These are phyloP conservation scores for Calidris pygmaea DNA, from an alignment of 2,113 vertebrate genomes.

Conservation along the genomic window DNA sequence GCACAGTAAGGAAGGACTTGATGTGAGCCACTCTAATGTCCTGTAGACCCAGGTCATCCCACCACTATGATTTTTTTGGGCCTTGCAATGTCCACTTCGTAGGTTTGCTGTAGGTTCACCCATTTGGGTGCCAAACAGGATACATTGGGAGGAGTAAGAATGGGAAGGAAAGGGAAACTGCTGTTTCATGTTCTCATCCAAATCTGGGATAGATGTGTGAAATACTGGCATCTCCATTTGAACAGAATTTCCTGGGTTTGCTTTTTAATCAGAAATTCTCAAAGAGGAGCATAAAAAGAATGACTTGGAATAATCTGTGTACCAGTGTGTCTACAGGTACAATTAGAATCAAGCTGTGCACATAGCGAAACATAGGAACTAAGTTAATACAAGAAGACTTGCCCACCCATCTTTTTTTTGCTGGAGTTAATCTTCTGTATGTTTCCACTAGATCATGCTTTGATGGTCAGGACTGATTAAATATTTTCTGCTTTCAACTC, in stretches of 20 bases:
- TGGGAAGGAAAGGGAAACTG: not conserved
- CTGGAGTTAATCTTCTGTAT: not conserved
- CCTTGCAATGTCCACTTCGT: not conserved
- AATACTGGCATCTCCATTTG: not conserved
- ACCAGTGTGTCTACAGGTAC: not conserved
- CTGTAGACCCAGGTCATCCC: not conserved
- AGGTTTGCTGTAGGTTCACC: not conserved
- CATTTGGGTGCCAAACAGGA: not conserved
- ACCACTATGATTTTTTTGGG: not conserved
- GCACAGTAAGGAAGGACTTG: not conserved
- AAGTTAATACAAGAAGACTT: not conserved
- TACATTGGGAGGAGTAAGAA: not conserved
- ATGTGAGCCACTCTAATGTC: not conserved
- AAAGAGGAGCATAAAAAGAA: not conserved
- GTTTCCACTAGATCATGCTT: constrained; percentile 42
- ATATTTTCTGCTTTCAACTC: constrained; percentile 44
- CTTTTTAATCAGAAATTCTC: not conserved
- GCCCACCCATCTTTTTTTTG: not conserved
- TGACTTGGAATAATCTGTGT: not conserved
- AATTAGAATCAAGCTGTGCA: not conserved
- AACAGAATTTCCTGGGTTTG: not conserved
- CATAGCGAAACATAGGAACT: not conserved
- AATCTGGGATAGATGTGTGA: not conserved
- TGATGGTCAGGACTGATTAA: constrained; percentile 46
- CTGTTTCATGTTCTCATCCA: not conserved